These are phyloP conservation scores for Rhaphigaster nebulosa DNA, from an alignment of 2,888 invertebrate genomes.

Conservation along the genomic window DNA sequence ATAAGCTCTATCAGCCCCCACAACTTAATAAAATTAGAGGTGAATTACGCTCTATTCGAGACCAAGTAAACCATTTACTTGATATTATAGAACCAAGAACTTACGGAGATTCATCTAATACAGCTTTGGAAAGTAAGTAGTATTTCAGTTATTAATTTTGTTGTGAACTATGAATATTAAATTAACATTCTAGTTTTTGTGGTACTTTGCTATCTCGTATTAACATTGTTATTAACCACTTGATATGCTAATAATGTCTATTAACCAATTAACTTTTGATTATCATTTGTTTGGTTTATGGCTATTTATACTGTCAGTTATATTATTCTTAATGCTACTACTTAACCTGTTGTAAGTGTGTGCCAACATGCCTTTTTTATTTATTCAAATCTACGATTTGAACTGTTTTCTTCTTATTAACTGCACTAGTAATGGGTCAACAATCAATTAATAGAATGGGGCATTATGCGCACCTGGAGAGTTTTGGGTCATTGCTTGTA, in stretches of 20 bases:
- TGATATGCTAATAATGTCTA: background rate
- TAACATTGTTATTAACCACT: too few relatives aligned
- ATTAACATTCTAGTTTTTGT: background rate
- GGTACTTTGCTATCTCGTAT: background rate
- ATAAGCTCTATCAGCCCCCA: conserved; percentile 65
- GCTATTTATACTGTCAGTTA: background rate
- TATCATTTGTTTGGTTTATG: background rate
- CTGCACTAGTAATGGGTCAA: background rate
- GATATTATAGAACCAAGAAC: conserved; percentile 72
- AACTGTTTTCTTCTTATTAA: background rate
- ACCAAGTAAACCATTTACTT: conserved; percentile 74
- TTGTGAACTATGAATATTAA: background rate
- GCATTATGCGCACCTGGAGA: conserved; percentile 54
- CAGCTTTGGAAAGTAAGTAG: conserved; percentile 64
- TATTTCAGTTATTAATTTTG: background rate
- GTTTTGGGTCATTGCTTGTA: conserved; percentile 37
- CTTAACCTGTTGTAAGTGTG: conserved; percentile 34
- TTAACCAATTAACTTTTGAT: background rate
- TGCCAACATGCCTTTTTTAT: conserved; percentile 49
- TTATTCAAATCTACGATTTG: conserved; percentile 32
- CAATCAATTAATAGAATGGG: conserved; percentile 29
- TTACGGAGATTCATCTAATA: conserved; percentile 67
- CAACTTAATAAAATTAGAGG: conserved; percentile 66
- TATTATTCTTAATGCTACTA: background rate
- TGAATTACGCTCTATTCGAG: conserved; percentile 72